phyloP scores from a whole-genome alignment of 1,140 invertebrate genomes.

The Harpegnathos saltator region DNA sequence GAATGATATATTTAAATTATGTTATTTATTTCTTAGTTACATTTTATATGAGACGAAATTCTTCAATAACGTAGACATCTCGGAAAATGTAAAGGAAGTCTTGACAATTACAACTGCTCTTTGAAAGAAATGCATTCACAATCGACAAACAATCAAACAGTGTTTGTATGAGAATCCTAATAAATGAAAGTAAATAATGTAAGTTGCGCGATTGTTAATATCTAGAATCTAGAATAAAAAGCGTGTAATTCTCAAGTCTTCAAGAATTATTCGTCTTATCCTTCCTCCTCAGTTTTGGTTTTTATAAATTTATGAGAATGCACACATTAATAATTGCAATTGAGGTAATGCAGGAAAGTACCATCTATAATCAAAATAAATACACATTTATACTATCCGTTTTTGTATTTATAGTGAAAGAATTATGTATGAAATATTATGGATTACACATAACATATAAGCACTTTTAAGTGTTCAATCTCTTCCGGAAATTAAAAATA shows the following conservation, averaged over 20 bases:
- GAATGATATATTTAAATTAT: constrained; percentile 78
- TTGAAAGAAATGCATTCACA: constrained; percentile 24
- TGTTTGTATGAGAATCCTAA: constrained; percentile 63
- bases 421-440: constrained; percentile 51
- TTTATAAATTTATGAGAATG: constrained; percentile 42
- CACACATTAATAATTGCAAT: constrained; percentile 22
- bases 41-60: constrained; percentile 73
- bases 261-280: constrained; percentile 62
- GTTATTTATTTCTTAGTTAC: constrained; percentile 82
- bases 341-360: constrained; percentile 10
- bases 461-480: constrained; percentile 17
- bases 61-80: constrained; percentile 50
- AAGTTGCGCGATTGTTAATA: constrained; percentile 78
- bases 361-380: constrained; percentile 37
- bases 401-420: constrained; percentile 66
- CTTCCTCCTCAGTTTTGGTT: constrained; percentile 64
- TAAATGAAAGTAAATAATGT: constrained; percentile 79
- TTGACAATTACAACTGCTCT: constrained; percentile 74
- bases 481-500: constrained; percentile 15
- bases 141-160: constrained; percentile 57
- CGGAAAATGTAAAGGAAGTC: constrained; percentile 65
- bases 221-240: constrained; percentile 77
- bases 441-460: not conserved
- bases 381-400: constrained; percentile 43
- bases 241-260: constrained; percentile 80